Conservation (phyloP, 1,140 invertebrate genomes). For the Hylyphantes graminicola region DNA sequence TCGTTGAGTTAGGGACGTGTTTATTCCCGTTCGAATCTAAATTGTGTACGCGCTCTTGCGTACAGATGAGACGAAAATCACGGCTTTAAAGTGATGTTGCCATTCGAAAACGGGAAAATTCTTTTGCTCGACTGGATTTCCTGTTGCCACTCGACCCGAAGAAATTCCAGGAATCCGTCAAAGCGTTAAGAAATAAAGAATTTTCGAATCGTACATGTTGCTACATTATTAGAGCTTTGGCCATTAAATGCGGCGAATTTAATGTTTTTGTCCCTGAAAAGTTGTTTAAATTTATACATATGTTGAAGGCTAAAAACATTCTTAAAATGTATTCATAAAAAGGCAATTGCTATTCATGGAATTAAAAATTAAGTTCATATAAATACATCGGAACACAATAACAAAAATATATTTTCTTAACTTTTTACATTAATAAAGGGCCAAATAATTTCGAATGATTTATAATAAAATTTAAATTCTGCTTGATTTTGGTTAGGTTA, state of each 20-base stretch:
- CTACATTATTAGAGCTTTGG: not conserved
- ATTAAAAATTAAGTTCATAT: not conserved
- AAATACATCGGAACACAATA: not conserved
- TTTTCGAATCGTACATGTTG: not conserved
- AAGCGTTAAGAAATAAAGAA: slow-evolving; percentile 33
- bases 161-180: slow-evolving; percentile 23
- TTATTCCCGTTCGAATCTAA: slow-evolving; percentile 13
- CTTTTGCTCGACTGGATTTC: slow-evolving; percentile 36
- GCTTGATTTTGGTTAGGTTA: not conserved
- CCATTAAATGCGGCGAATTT: not conserved
- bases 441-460: not conserved
- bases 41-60: slow-evolving; percentile 45
- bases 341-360: too few species aligned
- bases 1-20: not conserved
- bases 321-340: not conserved
- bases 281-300: not conserved
- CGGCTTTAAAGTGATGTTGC: slow-evolving; percentile 49
- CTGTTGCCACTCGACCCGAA: slow-evolving; percentile 37
- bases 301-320: not conserved
- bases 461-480: not conserved
- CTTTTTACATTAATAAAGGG: not conserved
- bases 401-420: not conserved
- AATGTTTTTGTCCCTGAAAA: not conserved
- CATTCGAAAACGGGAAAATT: slow-evolving; percentile 43
- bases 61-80: slow-evolving; percentile 28